Evolutionary conservation across 2,888 invertebrate genomes (phyloP), one percentile per base, ranked within the genome.

Genomic region (Epistrophella euchroma): DNA sequence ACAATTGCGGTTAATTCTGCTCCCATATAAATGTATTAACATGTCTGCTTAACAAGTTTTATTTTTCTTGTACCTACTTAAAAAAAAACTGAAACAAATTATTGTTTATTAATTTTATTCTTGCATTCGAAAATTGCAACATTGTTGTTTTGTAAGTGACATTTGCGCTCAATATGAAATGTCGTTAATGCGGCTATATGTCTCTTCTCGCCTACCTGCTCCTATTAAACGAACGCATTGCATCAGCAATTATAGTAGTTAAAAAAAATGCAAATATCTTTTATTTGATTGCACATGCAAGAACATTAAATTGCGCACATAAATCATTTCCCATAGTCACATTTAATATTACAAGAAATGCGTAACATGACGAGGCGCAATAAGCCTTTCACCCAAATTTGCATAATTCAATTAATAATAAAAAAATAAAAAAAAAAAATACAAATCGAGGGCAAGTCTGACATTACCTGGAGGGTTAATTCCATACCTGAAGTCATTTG

Each of bases 331-430:
- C 81, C 77, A 81, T 81, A 76, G 80, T 72, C 71, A 28, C 84
- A 64, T 64, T 76, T 66, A 25, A 52, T 52, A 43, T 45, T 5
- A 11, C 55, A 37, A 32, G 25, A 45, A 71, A 64, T 77, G 68
- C 77, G 82, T 78, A 83, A 83, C 82, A 72, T 77, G 78, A 73
- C 55, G 56, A 58, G 17, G 43, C 32, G 68, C 50, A 25, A n/a
- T 47, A 74, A 77, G 85, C 86, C 86, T 86, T 86, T 86, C 86
- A 86, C 86, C 82, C 82, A 28, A 82, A 86, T 86, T 86, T 86
- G 86, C 86, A 86, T 86, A 86, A 86, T 86, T 86, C 82, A 82
- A 86, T 86, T 86, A 86, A 86, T 78, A 77, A 78, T 64, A 74
- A 22, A 37, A 76, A 50, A 50, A 22, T 47, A 60, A n/a, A 19